Base-by-base conservation (phyloP, 2,888 invertebrate genomes). In the Hybos culiciformis region DNA sequence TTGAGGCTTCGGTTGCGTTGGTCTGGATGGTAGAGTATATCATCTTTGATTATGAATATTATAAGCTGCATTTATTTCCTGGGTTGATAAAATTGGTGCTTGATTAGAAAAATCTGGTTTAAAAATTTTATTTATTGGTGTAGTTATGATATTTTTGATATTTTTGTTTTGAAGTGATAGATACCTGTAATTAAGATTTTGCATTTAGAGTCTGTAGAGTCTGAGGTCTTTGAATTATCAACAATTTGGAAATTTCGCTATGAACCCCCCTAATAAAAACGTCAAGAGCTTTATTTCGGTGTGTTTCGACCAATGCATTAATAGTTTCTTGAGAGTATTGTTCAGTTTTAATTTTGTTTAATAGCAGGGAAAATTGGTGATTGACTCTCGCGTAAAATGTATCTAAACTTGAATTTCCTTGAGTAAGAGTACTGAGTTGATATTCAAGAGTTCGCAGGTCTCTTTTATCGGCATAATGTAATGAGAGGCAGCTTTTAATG, bases 391-490 rank as follows among this genome's bases (percentile, higher is more conserved):
- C 45, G 23, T 50, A 53, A 26, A 51, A 53, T 33, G 48, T 44
- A 12, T 51, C 45, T 2, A 45, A 1, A 7, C 37, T 44, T 23
- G 20, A 37, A 11, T 40, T 43, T 14, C 45, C 40, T 36, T 50
- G 51, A 1, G 46, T 26, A 5, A 51, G 32, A 18, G 44, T 42
- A 39, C 42, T 46, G 0, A 51, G 29, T 39, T 54, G 47, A 33
- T 53, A 48, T 33, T 53, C 45, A 3, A 51, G 26, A 1, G 48
- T 51, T 9, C 48, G 39, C 1, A 50, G 23, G 33, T 52, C 53
- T 18, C 48, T 37, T 21, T 52, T 54, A 19, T 49, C 49, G 1
- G 49, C 51, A 23, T 51, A 50, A n/a, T 52, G 50, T n/a, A n/a
- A n/a, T n/a, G 11, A 52, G 7, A 50, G 37, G 26, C 44, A 43